Evolutionary conservation across 2,797 vertebrate genomes (phyloP).

Genomic region (Picus viridis): DNA sequence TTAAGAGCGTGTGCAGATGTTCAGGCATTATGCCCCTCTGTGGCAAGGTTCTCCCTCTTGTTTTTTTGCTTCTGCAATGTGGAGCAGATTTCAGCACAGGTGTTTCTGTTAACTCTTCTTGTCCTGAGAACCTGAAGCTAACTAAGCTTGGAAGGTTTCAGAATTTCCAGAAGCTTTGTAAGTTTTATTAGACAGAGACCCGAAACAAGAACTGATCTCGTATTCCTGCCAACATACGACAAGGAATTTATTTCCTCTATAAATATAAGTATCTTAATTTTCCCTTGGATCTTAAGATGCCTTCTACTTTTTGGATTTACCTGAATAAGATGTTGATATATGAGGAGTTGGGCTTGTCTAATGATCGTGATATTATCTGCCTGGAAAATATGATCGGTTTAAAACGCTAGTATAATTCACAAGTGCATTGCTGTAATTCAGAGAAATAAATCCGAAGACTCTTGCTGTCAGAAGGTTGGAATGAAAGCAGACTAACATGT

Average conservation of each 20-base stretch:
- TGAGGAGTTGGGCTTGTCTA: neutral
- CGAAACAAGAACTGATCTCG: neutral
- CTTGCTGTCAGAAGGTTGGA: conserved; percentile 37
- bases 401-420: conserved; percentile 21
- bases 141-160: neutral
- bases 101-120: neutral
- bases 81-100: neutral
- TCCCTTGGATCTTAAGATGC: neutral
- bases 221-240: neutral
- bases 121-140: neutral
- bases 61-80: neutral
- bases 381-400: conserved; percentile 44
- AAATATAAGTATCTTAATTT: neutral
- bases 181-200: neutral
- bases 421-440: conserved; percentile 35
- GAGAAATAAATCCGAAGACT: conserved; percentile 53
- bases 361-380: conserved; percentile 21
- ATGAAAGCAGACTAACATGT: conserved; percentile 39
- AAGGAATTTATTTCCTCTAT: neutral
- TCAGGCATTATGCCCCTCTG: neutral
- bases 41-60: neutral
- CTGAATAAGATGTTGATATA: conserved; percentile 38
- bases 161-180: neutral
- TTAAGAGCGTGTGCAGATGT: neutral
- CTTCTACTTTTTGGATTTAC: neutral